A percentile compares a stretch with the other conserved stretches of the same genome.
Evolutionary conservation across 2,113 vertebrate genomes (phyloP).

Genomic region (Otis tarda): DNA sequence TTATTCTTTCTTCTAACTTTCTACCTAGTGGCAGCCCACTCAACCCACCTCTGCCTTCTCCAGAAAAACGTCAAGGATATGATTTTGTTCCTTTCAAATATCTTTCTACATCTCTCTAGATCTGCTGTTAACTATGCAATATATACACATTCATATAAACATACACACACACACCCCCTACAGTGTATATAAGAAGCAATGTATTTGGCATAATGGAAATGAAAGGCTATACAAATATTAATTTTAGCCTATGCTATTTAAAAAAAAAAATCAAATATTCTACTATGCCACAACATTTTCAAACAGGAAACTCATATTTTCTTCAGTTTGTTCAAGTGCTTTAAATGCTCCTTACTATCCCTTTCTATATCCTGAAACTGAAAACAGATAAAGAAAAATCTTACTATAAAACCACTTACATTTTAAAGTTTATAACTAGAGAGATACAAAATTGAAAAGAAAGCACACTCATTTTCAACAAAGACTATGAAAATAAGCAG

Average conservation of each 20-base stretch:
- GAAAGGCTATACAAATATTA: neutral
- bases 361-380: neutral
- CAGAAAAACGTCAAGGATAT: neutral
- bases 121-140: neutral
- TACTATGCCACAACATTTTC: neutral
- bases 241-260: neutral
- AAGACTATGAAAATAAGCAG: neutral
- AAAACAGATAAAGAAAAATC: neutral
- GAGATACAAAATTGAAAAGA: neutral
- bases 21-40: too few relatives aligned
- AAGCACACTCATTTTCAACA: neutral
- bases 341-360: neutral
- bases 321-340: neutral
- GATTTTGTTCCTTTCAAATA: neutral
- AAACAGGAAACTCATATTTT: neutral
- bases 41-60: neutral
- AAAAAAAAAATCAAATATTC: neutral
- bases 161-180: neutral
- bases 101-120: neutral
- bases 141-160: neutral
- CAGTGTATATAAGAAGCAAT: fast-evolving
- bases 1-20: neutral
- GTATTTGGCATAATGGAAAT: neutral
- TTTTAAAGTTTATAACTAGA: neutral
- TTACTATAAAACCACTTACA: neutral